Evolutionary conservation across 2,113 vertebrate genomes (phyloP).

Genomic region (Phaethon lepturus): DNA sequence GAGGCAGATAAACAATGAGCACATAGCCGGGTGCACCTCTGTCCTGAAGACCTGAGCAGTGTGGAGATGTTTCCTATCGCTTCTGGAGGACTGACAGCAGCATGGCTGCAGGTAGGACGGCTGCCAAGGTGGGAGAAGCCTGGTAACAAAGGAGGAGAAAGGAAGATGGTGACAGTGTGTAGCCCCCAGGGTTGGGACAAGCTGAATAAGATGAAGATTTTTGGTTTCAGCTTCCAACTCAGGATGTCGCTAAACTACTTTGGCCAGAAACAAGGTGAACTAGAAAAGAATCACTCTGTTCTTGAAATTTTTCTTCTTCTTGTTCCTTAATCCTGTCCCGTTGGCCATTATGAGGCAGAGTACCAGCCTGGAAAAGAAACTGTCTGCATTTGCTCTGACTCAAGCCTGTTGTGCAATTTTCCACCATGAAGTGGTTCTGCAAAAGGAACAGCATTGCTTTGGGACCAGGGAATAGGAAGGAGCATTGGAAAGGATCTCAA

Average conservation of each 20-base stretch:
- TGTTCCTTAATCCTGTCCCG: not conserved
- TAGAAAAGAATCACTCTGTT: not conserved
- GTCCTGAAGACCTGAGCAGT: not conserved
- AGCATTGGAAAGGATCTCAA: not conserved
- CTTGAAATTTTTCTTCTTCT: not conserved
- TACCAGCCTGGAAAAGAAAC: not conserved
- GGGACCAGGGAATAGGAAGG: not conserved
- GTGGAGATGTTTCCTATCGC: not conserved
- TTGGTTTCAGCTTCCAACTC: not conserved
- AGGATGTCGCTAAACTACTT: not conserved
- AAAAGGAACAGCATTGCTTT: not conserved
- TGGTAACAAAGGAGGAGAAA: not conserved
- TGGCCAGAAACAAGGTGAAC: not conserved
- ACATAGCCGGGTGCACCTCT: not conserved
- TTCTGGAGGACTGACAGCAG: not conserved
- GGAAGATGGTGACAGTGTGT: not conserved
- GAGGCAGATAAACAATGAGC: not conserved
- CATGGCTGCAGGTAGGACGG: not conserved
- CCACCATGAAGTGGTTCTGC: not conserved
- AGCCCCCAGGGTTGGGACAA: not conserved
- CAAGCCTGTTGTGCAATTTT: not conserved
- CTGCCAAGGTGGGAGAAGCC: not conserved
- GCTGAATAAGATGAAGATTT: not conserved
- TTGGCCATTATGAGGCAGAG: not conserved
- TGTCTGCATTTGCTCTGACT: not conserved